A percentile compares a stretch with the other conserved stretches of the same genome.
Evolutionary conservation across 2,888 invertebrate species (phyloP).

Genomic region (Altica lythri): DNA sequence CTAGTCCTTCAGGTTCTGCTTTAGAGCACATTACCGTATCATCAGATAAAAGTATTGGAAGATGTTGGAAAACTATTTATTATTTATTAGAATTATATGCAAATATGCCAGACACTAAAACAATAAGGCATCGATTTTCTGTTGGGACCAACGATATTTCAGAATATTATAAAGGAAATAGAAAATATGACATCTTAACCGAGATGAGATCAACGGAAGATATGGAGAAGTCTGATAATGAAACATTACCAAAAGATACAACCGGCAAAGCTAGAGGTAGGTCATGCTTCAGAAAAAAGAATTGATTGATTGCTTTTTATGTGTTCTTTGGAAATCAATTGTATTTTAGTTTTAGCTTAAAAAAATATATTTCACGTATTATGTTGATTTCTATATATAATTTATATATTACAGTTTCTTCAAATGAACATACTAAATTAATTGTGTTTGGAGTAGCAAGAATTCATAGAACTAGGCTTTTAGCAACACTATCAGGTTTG

Average conservation of each 20-base stretch:
- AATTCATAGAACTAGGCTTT: conserved; percentile 81
- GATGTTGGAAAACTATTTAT: conserved; percentile 95
- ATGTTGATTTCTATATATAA: neutral
- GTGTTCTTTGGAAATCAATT: too few relatives aligned
- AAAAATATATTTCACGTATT: neutral
- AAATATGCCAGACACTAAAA: conserved; percentile 93
- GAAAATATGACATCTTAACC: conserved; percentile 63
- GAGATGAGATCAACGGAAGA: conserved; percentile 64
- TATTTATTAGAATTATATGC: conserved; percentile 91
- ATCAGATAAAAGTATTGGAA: conserved; percentile 60
- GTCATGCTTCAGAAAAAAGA: conserved; percentile 6
- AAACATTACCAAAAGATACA: conserved; percentile 55
- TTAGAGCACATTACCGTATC: conserved; percentile 60
- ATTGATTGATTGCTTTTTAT: too few relatives aligned
- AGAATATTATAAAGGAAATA: conserved; percentile 68
- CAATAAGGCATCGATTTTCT: conserved; percentile 79
- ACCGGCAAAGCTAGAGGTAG: conserved; percentile 49
- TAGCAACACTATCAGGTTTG: conserved; percentile 90
- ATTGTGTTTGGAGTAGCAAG: conserved; percentile 87
- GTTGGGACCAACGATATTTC: conserved; percentile 67
- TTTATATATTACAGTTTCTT: conserved; percentile 14
- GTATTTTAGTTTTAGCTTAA: too few relatives aligned
- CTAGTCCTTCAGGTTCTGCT: conserved; percentile 66
- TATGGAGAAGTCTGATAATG: conserved; percentile 60
- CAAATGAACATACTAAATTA: conserved; percentile 71